Percentiles rank a stretch among this genome's conserved stretches.
Conservation (phyloP, 2,888 invertebrate species). For the Lithodes maja region DNA sequence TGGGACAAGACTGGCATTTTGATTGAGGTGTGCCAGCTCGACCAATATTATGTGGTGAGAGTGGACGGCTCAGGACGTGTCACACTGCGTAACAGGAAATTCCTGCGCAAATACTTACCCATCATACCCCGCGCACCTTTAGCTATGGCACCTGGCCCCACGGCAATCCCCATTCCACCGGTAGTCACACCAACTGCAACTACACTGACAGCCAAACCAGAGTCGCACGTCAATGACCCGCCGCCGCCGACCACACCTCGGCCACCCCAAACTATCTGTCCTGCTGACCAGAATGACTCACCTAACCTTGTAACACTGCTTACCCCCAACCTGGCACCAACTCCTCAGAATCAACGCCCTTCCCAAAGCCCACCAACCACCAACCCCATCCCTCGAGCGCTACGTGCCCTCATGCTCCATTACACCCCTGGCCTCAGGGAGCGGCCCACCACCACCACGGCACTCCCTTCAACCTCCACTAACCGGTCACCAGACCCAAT, state of each 20-base stretch:
- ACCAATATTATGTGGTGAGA: conserved; percentile 31
- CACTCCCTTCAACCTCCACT: not conserved
- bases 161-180: not conserved
- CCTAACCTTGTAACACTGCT: not conserved
- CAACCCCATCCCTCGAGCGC: not conserved
- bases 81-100: conserved; percentile 46
- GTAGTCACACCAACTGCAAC: not conserved
- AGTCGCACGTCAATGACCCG: not conserved
- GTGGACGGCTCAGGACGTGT: conserved; percentile 48
- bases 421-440: not conserved
- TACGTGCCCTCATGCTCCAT: not conserved
- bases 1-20: conserved; percentile 36
- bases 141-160: conserved; percentile 31
- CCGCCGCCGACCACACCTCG: not conserved
- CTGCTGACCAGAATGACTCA: not conserved
- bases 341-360: not conserved
- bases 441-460: not conserved
- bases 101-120: conserved; percentile 21
- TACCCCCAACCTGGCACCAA: not conserved
- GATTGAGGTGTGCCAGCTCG: conserved; percentile 31
- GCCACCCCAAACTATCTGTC: not conserved
- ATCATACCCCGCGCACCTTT: conserved; percentile 22
- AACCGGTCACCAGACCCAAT: not conserved
- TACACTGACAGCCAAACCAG: not conserved
- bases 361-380: not conserved